These are phyloP conservation scores for Mastomys coucha DNA, from an alignment of 2,113 vertebrate species.

Conservation along the genomic window DNA sequence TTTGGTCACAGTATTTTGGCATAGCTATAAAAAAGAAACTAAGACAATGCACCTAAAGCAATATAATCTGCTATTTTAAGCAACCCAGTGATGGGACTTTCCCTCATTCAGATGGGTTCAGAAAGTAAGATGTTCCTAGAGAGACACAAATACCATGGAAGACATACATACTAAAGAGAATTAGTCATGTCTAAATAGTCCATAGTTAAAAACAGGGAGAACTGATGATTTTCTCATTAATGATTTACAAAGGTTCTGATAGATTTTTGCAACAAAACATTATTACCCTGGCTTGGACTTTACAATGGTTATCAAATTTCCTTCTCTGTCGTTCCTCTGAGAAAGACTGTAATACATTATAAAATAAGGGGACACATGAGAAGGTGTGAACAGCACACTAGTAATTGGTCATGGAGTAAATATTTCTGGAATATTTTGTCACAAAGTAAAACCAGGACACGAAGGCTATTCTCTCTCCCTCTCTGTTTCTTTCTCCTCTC, in stretches of 20 bases:
- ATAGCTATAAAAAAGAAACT: neutral
- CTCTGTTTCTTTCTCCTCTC: neutral
- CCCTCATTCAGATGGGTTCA: neutral
- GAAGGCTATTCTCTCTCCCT: neutral
- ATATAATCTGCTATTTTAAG: conserved; percentile 31
- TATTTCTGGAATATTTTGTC: neutral
- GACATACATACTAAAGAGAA: neutral
- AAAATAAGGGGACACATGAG: neutral
- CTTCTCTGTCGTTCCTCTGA: neutral
- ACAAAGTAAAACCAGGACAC: neutral
- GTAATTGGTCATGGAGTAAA: neutral
- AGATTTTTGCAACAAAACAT: neutral
- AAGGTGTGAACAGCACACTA: neutral
- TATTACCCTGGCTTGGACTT: neutral
- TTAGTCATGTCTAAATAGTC: conserved; percentile 46
- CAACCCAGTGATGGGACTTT: neutral
- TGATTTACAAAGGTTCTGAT: neutral
- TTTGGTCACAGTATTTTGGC: neutral
- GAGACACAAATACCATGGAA: neutral
- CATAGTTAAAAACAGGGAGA: conserved; percentile 2
- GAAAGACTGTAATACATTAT: neutral
- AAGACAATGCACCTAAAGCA: neutral
- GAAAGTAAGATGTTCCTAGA: neutral
- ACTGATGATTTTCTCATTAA: neutral
- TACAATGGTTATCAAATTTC: neutral